Percentiles rank a stretch among this genome's conserved stretches.
phyloP scores from a whole-genome alignment of 64 coral and sea anemone genomes.

The Dendronephthya gigantea region DNA sequence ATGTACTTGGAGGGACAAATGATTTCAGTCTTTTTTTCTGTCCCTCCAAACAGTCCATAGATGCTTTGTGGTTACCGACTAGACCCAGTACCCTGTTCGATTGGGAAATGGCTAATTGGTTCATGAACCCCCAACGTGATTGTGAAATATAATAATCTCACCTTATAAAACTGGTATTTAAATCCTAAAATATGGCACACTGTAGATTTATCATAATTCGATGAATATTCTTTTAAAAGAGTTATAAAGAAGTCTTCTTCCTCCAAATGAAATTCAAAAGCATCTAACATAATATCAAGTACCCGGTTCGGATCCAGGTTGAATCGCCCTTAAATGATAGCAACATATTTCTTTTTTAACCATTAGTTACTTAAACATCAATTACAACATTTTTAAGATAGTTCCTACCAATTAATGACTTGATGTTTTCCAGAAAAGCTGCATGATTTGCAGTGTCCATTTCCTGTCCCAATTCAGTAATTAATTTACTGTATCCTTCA shows the following conservation, averaged over 20 bases:
- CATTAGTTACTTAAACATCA: no score
- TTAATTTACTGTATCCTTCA: conserved; percentile 89
- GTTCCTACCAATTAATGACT: conserved; percentile 83
- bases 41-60: no score
- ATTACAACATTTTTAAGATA: neutral
- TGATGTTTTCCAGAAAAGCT: conserved; percentile 79
- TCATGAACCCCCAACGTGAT: no score
- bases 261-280: conserved; percentile 71
- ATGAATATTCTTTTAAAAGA: conserved; percentile 78
- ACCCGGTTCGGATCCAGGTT: conserved; percentile 87
- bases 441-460: conserved; percentile 51
- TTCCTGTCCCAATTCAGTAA: conserved; percentile 72
- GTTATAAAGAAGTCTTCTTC: conserved; percentile 79
- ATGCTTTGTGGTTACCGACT: no score
- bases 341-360: no score
- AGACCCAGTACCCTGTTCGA: no score
- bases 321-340: conserved; percentile 58
- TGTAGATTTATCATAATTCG: conserved; percentile 54
- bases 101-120: no score
- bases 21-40: no score
- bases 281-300: conserved; percentile 78
- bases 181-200: conserved; percentile 95
- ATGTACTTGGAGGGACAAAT: no score
- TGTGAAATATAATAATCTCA: conserved; percentile 2
- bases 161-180: conserved; percentile 99